A percentile compares a stretch with the other conserved stretches of the same genome.
Evolutionary conservation across 2,113 vertebrate species (phyloP).

Genomic region (Malaclemys terrapin): DNA sequence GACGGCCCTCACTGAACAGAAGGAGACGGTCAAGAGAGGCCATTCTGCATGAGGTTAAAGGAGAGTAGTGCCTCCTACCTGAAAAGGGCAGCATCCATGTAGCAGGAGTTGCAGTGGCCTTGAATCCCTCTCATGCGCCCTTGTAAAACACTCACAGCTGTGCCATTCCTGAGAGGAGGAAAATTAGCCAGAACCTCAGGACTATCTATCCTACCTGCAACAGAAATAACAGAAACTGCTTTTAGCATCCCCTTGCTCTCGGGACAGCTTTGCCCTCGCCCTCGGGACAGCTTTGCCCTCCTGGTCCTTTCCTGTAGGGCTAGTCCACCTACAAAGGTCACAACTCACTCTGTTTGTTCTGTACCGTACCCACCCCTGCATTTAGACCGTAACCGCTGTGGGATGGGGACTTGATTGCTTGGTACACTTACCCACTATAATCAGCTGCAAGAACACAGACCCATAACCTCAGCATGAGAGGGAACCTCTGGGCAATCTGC

Average conservation of each 20-base stretch:
- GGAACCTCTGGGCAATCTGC: background rate
- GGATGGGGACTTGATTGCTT: background rate
- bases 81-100: constrained; percentile 91
- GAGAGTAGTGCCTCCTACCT: constrained; percentile 74
- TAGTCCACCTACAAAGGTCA: background rate
- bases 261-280: background rate
- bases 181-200: constrained; percentile 44
- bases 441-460: background rate
- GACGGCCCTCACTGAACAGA: background rate
- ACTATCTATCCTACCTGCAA: constrained; percentile 52
- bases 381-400: background rate
- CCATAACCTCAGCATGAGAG: background rate
- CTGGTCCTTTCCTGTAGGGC: background rate
- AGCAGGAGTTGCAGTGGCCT: constrained; percentile 93
- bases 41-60: background rate
- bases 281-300: background rate
- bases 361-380: background rate
- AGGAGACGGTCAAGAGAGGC: background rate
- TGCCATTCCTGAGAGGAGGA: constrained; percentile 79
- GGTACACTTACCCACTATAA: background rate
- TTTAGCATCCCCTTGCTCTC: fast-evolving
- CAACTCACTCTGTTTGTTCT: background rate
- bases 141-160: constrained; percentile 75
- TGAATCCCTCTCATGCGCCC: constrained; percentile 90
- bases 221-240: background rate